Base-by-base conservation (phyloP, 2,797 vertebrate genomes). In the Gobio occitaniae region DNA sequence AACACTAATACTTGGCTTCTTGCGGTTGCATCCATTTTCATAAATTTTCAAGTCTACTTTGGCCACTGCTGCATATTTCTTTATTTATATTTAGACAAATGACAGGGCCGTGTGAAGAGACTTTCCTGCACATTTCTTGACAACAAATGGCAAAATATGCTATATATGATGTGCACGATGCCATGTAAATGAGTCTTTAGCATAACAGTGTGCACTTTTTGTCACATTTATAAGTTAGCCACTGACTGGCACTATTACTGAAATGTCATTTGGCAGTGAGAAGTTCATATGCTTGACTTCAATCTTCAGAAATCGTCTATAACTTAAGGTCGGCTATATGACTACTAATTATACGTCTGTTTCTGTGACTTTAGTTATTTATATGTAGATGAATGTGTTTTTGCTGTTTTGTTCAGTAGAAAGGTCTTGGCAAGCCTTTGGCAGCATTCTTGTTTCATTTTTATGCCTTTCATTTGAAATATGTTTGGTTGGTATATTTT, bases 1-100 rank as follows among this genome's bases (percentile, higher is more conserved):
- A 87, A 85, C 81, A 87, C 85, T 83, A 84, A 83, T 36, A 81
- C 77, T 89, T 82, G 79, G 72, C 72, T 87, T 88, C 83, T 85
- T 68, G 75, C 11, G 48, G 70, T 85, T 48, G 80, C 71, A 78
- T 84, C 41, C 52, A 78, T 86, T 88, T 88, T 85, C 65, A 82
- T 87, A 82, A 50, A 88, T 88, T 87, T 70, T 70, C 56, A 78
- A 87, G 80, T 83, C 71, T 65, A 7, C 50, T 84, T 48, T 81
- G 77, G 75, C 83, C 15, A 47, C 56, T 66, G 61, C 65, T 72
- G 56, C 50, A 54, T 66, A 15, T 86, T 78, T 65, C n/a, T 70
- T 76, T 71, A 81, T 63, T 84, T 84, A 87, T 71, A 59, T 36
- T 21, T 69, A 47, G 76, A 50, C 38, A 61, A 56, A 78, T 84